Conservation (phyloP, 1,140 invertebrate genomes). For the Bombus impatiens region DNA sequence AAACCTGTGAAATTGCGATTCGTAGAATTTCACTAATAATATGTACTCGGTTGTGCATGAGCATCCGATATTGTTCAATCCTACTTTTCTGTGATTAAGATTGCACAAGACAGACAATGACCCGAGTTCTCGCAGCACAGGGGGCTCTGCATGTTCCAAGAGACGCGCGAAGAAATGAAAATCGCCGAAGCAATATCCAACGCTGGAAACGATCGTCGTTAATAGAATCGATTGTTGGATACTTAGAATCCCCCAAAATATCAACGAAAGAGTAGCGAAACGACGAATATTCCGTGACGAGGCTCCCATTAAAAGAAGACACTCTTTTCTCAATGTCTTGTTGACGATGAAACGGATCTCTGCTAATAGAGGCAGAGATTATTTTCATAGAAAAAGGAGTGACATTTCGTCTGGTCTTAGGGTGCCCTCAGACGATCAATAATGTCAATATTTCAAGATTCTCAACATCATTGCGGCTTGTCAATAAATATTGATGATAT, state of each 20-base stretch:
- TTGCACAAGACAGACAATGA: neutral
- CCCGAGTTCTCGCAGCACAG: neutral
- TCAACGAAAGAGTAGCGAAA: neutral
- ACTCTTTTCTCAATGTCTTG: neutral
- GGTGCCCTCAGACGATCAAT: no score
- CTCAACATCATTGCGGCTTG: no score
- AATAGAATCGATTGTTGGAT: neutral
- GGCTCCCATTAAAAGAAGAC: neutral
- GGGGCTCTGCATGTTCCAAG: neutral
- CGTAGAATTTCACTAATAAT: neutral
- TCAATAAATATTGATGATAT: no score
- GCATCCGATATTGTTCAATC: no score
- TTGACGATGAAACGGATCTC: neutral
- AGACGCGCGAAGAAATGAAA: no score
- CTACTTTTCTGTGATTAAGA: neutral
- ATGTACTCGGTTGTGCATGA: no score
- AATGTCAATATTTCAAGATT: no score
- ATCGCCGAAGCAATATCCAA: slow-evolving; percentile 10
- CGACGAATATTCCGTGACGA: neutral
- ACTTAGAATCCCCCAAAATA: neutral
- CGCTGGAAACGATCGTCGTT: neutral
- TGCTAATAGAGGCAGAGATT: neutral
- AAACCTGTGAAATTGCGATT: neutral
- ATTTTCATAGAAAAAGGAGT: no score
- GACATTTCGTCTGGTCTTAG: neutral